Conservation (phyloP, 1,140 invertebrate species). For the Habropoda laboriosa region DNA sequence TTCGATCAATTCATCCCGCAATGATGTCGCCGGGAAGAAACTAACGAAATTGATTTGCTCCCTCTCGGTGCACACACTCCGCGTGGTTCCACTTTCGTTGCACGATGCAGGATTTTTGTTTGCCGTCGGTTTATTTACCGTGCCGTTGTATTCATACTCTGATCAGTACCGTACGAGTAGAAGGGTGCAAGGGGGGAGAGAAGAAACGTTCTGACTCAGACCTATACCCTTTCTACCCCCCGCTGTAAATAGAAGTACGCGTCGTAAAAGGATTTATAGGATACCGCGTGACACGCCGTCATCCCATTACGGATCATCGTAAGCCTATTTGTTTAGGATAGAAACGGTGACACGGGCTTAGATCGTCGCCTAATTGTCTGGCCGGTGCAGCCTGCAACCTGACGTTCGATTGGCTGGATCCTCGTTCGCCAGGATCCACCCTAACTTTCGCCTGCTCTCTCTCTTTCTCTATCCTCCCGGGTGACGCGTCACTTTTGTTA, state of each 20-base stretch:
- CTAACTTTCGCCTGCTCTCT: too few relatives aligned
- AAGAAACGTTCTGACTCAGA: conserved; percentile 9
- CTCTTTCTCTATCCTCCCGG: conserved; percentile 9
- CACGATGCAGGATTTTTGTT: conserved; percentile 26
- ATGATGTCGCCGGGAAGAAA: neutral
- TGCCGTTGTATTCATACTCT: conserved; percentile 20
- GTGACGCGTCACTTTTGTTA: conserved; percentile 61
- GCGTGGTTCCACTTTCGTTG: neutral
- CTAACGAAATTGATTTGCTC: conserved; percentile 30
- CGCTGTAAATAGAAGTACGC: conserved; percentile 46
- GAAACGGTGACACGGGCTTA: conserved; percentile 58
- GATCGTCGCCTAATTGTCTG: conserved; percentile 72
- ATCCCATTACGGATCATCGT: conserved; percentile 74
- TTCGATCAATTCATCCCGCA: neutral
- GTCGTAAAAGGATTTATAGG: conserved; percentile 67
- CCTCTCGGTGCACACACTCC: neutral
- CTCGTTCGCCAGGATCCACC: conserved; percentile 21
- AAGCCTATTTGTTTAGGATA: conserved; percentile 76
- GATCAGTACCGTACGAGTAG: neutral
- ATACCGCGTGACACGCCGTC: conserved; percentile 62
- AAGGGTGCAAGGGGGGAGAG: too few relatives aligned
- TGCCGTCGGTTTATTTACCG: conserved; percentile 37
- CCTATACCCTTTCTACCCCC: conserved; percentile 25
- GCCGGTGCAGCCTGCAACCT: conserved; percentile 59
- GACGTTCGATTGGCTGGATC: conserved; percentile 61